phyloP scores from a whole-genome alignment of 2,113 vertebrate species.

The Pagrus major region DNA sequence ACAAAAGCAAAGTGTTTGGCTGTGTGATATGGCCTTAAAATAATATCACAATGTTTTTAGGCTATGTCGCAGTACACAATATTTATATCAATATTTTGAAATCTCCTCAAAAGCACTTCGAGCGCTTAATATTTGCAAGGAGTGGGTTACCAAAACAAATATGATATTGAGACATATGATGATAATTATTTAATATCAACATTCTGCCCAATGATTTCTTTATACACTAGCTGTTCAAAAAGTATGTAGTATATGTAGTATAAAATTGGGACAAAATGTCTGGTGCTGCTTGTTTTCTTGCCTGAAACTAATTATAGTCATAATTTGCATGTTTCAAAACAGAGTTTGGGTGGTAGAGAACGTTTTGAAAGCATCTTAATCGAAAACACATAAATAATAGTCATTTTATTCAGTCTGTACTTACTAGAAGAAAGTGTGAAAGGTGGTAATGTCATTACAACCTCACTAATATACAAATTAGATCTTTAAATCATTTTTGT shows the following conservation, averaged over 20 bases:
- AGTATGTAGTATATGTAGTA: background rate
- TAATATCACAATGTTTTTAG: too few species aligned
- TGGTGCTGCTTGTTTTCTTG: background rate
- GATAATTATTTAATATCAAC: too few species aligned
- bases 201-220: slow-evolving; percentile 27
- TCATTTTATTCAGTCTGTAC: background rate
- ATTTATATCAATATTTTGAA: too few species aligned
- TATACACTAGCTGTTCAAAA: background rate
- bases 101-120: too few species aligned
- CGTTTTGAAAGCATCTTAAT: background rate
- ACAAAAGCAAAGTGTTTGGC: too few species aligned
- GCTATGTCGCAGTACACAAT: too few species aligned
- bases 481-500: background rate
- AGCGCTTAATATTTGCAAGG: too few species aligned
- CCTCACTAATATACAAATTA: background rate
- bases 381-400: background rate
- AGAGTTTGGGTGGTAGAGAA: background rate
- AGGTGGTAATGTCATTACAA: background rate
- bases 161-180: too few species aligned
- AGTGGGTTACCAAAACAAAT: too few species aligned
- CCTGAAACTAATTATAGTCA: background rate
- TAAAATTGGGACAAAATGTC: background rate
- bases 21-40: too few species aligned
- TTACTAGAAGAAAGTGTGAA: background rate
- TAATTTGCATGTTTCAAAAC: slow-evolving; percentile 1